Conservation (phyloP, 2,113 vertebrate genomes). For the Trematocara macrostoma region DNA sequence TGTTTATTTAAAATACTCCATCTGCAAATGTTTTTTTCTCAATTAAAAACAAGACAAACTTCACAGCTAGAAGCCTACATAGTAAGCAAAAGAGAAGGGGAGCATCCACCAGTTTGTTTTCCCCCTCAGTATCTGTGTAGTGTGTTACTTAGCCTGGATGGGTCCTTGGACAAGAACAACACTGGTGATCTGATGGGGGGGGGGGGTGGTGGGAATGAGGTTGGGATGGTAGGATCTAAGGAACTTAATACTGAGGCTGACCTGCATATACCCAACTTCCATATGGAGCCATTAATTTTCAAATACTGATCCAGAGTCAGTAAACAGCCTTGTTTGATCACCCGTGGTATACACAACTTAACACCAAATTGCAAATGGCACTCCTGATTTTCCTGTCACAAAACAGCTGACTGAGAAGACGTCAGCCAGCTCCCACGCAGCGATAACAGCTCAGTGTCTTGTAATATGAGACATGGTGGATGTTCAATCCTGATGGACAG, state of each 20-base stretch:
- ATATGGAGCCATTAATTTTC: not conserved
- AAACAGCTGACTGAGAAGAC: not conserved
- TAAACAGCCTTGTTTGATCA: not conserved
- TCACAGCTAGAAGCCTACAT: constrained; percentile 95
- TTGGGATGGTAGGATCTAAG: not conserved
- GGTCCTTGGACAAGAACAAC: not conserved
- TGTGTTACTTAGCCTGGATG: constrained; percentile 41
- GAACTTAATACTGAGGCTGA: not conserved
- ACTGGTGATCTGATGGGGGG: not conserved
- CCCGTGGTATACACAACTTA: not conserved
- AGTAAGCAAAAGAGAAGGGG: constrained; percentile 82
- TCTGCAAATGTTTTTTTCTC: constrained; percentile 66
- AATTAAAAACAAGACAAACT: constrained; percentile 84
- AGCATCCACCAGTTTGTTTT: constrained; percentile 6
- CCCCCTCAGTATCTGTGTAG: constrained; percentile 32
- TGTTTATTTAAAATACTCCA: constrained; percentile 81
- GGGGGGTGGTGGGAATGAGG: not conserved
- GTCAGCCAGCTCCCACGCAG: not conserved
- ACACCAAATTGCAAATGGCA: not conserved
- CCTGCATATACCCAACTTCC: not conserved
- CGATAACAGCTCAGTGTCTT: not conserved
- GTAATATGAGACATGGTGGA: not conserved
- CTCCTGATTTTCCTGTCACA: not conserved
- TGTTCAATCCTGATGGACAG: not conserved
- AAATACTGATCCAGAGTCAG: not conserved